Base-by-base conservation (phyloP, 2,888 invertebrate genomes). In the Petrophora chlorosata region DNA sequence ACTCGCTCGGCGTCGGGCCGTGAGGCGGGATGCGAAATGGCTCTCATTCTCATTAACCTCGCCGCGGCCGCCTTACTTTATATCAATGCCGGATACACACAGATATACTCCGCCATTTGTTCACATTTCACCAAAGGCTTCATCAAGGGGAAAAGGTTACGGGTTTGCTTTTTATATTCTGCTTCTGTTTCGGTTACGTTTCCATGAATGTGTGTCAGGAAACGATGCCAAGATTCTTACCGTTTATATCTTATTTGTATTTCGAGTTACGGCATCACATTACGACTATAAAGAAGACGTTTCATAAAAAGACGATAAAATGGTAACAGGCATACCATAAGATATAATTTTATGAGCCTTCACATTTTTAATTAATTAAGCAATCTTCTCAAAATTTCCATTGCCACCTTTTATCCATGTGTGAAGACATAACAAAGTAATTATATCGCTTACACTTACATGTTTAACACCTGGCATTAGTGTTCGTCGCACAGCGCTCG, bases 21-120 rank as follows among this genome's bases (percentile, higher is more conserved):
- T 70, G 70, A 73, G 70, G 66, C 73, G 76, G 76, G 78, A 76
- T 77, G 69, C 78, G 75, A 76, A 82, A 82, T 78, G 79, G 78
- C 79, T 75, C 74, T 74, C 79, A 77, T 84, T 82, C 77, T 83
- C 85, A 85, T 86, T 85, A 84, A 82, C 84, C 84, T 77, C 76
- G 74, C 73, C 77, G 67, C 67, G 65, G 67, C 69, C 61, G 66
- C 72, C 70, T 68, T 67, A 67, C 72, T 73, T 73, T 74, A 74
- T 77, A 79, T 79, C 77, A 76, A 76, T 67, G 62, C 60, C 69
- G 69, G 61, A 74, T 71, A 69, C 72, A 72, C 71, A 75, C 76
- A 74, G 73, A 74, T 67, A 73, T 62, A 57, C 55, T 52, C 39
- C 53, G 34, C 55, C 53, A 56, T 56, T 56, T 56, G 52, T 56